A percentile compares a stretch with the other conserved stretches of the same genome.
Evolutionary conservation across 2,888 invertebrate species (phyloP).

Genomic region (Sarcophaga rosellei): DNA sequence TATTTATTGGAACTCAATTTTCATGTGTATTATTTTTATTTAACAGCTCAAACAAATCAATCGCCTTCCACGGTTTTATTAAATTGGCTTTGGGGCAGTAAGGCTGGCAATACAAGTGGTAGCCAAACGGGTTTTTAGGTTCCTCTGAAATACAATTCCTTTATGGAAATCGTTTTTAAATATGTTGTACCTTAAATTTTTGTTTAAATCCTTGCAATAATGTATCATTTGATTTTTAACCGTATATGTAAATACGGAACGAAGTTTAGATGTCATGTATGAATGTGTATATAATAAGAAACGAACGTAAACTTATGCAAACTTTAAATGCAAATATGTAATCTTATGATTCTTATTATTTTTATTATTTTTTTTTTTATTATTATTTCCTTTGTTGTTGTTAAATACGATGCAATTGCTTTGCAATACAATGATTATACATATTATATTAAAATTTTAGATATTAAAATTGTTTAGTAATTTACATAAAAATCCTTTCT

Average conservation of each 20-base stretch:
- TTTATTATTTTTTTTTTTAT: background rate
- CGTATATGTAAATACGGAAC: background rate
- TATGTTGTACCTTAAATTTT: constrained; percentile 39
- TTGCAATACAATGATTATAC: background rate
- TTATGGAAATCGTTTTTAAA: background rate
- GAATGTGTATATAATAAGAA: constrained; percentile 46
- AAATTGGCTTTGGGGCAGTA: constrained; percentile 91
- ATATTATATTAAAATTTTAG: background rate
- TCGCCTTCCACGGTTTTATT: constrained; percentile 90
- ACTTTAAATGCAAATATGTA: constrained; percentile 23
- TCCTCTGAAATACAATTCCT: background rate
- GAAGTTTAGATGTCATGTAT: constrained; percentile 24
- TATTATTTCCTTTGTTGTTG: constrained; percentile 46
- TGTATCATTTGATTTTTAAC: no score
- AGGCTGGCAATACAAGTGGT: constrained; percentile 38
- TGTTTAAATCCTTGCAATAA: background rate
- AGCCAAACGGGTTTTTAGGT: constrained; percentile 45
- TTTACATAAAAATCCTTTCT: background rate
- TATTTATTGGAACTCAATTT: background rate
- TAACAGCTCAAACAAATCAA: constrained; percentile 88
- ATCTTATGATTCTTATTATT: constrained; percentile 22
- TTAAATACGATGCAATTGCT: constrained; percentile 39
- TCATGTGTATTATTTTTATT: no score
- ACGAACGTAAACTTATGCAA: constrained; percentile 6
- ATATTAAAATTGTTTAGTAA: constrained; percentile 18